Percentiles rank a stretch among this genome's conserved stretches.
These are phyloP conservation scores for Sussaba pulchella DNA, from an alignment of 2,888 invertebrate genomes.

Conservation along the genomic window DNA sequence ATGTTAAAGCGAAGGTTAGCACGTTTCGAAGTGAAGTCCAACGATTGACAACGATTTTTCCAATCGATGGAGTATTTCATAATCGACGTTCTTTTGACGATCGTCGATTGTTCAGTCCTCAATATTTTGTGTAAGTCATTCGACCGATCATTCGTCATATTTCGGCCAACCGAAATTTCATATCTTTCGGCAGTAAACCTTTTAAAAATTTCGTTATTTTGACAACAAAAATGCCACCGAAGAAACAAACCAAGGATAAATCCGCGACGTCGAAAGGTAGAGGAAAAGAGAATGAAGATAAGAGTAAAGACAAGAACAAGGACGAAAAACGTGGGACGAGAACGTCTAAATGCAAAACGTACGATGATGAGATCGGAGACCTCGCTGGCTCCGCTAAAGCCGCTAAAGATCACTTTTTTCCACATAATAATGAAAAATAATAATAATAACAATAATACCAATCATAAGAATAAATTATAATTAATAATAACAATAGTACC, in stretches of 20 bases:
- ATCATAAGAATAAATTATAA: too few species aligned
- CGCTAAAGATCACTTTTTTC: too few species aligned
- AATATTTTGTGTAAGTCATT: background rate
- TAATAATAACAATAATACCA: too few species aligned
- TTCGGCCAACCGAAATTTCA: background rate
- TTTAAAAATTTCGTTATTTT: background rate
- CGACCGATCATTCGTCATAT: background rate
- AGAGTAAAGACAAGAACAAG: slow-evolving; percentile 14
- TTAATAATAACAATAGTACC: too few species aligned
- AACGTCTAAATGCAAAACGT: slow-evolving; percentile 17
- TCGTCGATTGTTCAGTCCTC: background rate
- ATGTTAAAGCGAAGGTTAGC: background rate
- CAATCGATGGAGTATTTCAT: too few species aligned
- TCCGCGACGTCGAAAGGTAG: background rate
- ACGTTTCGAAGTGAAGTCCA: background rate
- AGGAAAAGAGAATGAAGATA: slow-evolving; percentile 3
- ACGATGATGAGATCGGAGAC: background rate
- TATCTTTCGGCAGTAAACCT: background rate
- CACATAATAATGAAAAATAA: too few species aligned
- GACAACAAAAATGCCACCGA: slow-evolving; percentile 31
- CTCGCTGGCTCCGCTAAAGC: too few species aligned
- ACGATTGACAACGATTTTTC: too few species aligned
- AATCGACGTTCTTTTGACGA: background rate
- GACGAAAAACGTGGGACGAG: background rate
- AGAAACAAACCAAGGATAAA: slow-evolving; percentile 7